These are phyloP conservation scores for Trachurus trachurus DNA, from an alignment of 2,797 vertebrate genomes.

Conservation along the genomic window DNA sequence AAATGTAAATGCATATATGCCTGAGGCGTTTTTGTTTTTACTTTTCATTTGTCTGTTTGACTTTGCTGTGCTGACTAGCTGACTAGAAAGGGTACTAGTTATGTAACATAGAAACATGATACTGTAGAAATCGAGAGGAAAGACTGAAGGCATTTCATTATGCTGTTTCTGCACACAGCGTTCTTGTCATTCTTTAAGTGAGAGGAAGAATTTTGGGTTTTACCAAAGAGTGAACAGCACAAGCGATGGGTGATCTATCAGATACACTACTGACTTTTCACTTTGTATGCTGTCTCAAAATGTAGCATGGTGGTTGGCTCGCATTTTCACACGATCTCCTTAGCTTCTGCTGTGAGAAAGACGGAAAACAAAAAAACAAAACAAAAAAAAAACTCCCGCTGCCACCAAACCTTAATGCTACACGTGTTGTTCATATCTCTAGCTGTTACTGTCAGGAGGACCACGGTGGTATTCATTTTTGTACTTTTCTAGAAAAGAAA, in stretches of 20 bases:
- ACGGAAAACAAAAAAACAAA: no score
- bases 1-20: constrained; percentile 54
- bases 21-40: constrained; percentile 61
- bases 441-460: constrained; percentile 72
- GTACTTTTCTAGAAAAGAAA: constrained; percentile 75
- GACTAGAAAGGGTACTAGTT: constrained; percentile 71
- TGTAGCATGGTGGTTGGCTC: constrained; percentile 70
- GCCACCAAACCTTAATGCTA: constrained; percentile 71
- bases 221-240: constrained; percentile 80
- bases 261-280: constrained; percentile 77
- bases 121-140: constrained; percentile 65
- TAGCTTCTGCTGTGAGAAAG: constrained; percentile 59
- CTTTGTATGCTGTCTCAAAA: constrained; percentile 69
- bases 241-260: constrained; percentile 54
- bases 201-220: constrained; percentile 69
- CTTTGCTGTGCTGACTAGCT: constrained; percentile 54
- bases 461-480: constrained; percentile 72
- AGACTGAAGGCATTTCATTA: constrained; percentile 58
- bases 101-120: constrained; percentile 40
- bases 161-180: constrained; percentile 51
- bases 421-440: constrained; percentile 53
- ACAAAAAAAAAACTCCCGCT: constrained; percentile 51
- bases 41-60: constrained; percentile 45
- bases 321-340: constrained; percentile 50
- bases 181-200: constrained; percentile 55